Evolutionary conservation across 2,888 invertebrate genomes (phyloP), one percentile per base, ranked within the genome.

Genomic region (Rhodophaea formosa): DNA sequence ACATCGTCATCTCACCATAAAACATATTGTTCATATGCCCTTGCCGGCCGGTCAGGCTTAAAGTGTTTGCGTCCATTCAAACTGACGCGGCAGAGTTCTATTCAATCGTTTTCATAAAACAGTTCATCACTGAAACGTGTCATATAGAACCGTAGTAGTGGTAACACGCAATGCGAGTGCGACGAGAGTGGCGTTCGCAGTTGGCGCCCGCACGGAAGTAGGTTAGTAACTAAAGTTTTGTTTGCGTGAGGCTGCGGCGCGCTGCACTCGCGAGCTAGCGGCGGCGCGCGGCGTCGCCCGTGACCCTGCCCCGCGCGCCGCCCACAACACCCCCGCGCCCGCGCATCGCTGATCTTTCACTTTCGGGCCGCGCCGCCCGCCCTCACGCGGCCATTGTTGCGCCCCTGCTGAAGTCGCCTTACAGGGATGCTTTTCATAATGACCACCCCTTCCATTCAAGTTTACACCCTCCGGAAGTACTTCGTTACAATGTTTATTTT

Each of bases 161-260:
- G 56, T 49, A 35, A 51, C 59, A 61, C 64, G 65, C 61, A 64
- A 60, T 55, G 63, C 63, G 62, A 64, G 65, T 64, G 47, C 56
- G 56, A 56, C 74, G 71, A 74, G 76, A 79, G 80, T 71, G 79
- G 83, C 80, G 80, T 78, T 78, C 79, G 83, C 86, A 80, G 84
- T 84, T 86, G 88, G 88, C 88, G 85, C 89, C 84, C 89, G 90
- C 88, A 84, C 91, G 90, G 91, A 91, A 90, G 91, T 91, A 90
- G 91, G 91, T 91, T 91, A 90, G 77, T 87, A 88, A 91, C 91
- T 91, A 91, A 91, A 91, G 87, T 90, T 90, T 91, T 88, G 90
- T 91, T 91, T 87, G 90, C 88, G 90, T 88, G 91, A 90, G 89
- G 91, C 89, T 91, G 90, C 86, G 86, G 80, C 84, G 82, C 82